Conservation (phyloP, 2,113 vertebrate genomes). For the Cyprinodon variegatus region DNA sequence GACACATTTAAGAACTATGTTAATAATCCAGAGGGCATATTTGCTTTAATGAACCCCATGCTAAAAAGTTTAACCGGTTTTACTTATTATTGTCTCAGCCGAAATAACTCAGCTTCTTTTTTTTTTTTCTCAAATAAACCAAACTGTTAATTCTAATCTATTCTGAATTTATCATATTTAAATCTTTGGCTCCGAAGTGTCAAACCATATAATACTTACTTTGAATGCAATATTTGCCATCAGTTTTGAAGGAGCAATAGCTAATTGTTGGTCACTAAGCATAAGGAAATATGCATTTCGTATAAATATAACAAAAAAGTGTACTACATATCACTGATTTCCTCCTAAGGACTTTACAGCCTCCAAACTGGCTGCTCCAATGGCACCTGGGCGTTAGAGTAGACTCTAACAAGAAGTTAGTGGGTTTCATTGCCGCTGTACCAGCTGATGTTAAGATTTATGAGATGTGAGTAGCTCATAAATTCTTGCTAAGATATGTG, state of each 20-base stretch:
- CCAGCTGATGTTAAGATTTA: slow-evolving; percentile 89
- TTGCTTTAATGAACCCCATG: not conserved
- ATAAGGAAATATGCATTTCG: slow-evolving; percentile 3
- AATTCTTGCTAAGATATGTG: slow-evolving; percentile 5
- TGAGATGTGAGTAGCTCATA: slow-evolving; percentile 84
- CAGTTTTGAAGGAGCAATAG: slow-evolving; percentile 14
- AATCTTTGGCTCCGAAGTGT: slow-evolving; percentile 30
- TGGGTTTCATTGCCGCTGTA: slow-evolving; percentile 95
- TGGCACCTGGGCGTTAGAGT: slow-evolving; percentile 96
- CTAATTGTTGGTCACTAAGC: slow-evolving; percentile 14
- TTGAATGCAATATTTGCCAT: slow-evolving; percentile 39
- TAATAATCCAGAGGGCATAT: not conserved
- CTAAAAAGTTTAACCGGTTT: not conserved
- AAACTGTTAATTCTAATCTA: slow-evolving; percentile 6
- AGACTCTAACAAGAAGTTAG: slow-evolving; percentile 90
- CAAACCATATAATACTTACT: slow-evolving; percentile 49
- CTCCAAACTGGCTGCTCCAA: slow-evolving; percentile 89
- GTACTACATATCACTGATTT: slow-evolving; percentile 25
- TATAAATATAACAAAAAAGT: slow-evolving; percentile 14
- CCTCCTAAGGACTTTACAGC: slow-evolving; percentile 86
- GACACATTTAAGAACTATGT: not conserved
- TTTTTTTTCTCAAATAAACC: not conserved
- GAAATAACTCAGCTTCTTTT: not conserved
- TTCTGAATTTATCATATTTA: not conserved
- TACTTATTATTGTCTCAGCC: not conserved